Conservation (phyloP, 2,888 invertebrate genomes). For the Eilema griseolum region DNA sequence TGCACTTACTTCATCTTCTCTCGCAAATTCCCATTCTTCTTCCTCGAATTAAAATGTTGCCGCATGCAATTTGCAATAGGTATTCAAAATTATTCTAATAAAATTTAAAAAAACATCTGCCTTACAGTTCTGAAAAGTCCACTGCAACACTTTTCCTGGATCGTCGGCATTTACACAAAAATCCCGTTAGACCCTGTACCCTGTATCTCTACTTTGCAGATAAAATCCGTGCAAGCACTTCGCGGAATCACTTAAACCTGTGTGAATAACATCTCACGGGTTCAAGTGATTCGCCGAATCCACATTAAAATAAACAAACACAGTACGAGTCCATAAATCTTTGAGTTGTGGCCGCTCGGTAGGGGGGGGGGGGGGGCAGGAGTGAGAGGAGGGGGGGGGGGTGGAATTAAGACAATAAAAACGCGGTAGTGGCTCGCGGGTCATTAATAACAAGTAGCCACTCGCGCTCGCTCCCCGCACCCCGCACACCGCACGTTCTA, state of each 20-base stretch:
- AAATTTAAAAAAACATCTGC: too few relatives aligned
- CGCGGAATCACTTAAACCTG: slow-evolving; percentile 41
- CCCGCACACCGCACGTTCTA: too few relatives aligned
- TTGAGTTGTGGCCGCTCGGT: background rate
- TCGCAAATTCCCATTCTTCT: too few relatives aligned
- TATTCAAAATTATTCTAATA: too few relatives aligned
- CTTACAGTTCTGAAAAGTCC: too few relatives aligned
- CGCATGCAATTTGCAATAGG: too few relatives aligned
- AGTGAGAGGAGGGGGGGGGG: slow-evolving; percentile 4
- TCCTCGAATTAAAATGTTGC: too few relatives aligned
- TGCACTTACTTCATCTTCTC: too few relatives aligned
- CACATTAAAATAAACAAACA: slow-evolving; percentile 27
- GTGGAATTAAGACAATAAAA: slow-evolving; percentile 47
- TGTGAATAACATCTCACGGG: slow-evolving; percentile 1
- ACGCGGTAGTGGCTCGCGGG: slow-evolving; percentile 31
- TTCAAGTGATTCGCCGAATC: slow-evolving; percentile 9
- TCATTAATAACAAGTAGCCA: slow-evolving; percentile 44
- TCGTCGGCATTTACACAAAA: background rate
- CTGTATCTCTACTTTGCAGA: background rate
- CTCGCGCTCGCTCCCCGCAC: background rate
- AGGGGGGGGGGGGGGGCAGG: slow-evolving; percentile 5
- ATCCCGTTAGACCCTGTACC: background rate
- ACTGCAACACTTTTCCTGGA: background rate
- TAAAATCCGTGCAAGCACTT: background rate
- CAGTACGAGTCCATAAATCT: slow-evolving; percentile 23